Percentiles rank a stretch among this genome's conserved stretches.
Evolutionary conservation across 2,797 vertebrate species (phyloP).

Genomic region (Aldrovandia affinis): DNA sequence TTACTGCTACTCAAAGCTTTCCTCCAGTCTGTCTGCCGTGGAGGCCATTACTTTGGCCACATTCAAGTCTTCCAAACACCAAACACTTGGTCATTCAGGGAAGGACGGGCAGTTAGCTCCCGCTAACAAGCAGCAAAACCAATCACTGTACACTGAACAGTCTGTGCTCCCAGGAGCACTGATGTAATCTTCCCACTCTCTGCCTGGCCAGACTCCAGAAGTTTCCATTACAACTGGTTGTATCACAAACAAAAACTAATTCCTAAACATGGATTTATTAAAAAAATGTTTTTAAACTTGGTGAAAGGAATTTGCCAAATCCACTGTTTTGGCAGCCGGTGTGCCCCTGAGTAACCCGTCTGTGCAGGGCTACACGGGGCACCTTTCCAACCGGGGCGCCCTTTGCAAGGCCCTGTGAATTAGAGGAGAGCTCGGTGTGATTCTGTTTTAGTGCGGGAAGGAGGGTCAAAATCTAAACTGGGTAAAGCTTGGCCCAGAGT

Average conservation of each 20-base stretch:
- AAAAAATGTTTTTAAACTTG: too few relatives aligned
- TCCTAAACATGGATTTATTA: neutral
- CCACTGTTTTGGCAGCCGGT: neutral
- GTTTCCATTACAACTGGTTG: neutral
- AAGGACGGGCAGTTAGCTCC: neutral
- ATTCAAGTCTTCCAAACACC: neutral
- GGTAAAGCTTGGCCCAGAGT: neutral
- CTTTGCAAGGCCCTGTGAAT: neutral
- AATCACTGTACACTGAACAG: neutral
- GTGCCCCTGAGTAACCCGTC: neutral
- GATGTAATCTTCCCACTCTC: neutral
- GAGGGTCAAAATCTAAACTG: neutral
- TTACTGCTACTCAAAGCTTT: neutral
- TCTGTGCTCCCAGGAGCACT: neutral
- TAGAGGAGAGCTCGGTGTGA: neutral
- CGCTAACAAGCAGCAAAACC: constrained; percentile 7
- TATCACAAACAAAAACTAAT: neutral
- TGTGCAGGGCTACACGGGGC: neutral
- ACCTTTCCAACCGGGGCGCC: neutral
- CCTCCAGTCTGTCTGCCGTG: neutral
- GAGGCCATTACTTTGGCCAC: neutral
- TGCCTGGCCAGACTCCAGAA: neutral
- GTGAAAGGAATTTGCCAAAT: neutral
- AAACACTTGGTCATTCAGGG: neutral
- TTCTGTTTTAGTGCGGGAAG: neutral